Percentiles rank a stretch among this genome's conserved stretches.
These are phyloP conservation scores for Petroica traversi DNA, from an alignment of 2,113 vertebrate species.

Conservation along the genomic window DNA sequence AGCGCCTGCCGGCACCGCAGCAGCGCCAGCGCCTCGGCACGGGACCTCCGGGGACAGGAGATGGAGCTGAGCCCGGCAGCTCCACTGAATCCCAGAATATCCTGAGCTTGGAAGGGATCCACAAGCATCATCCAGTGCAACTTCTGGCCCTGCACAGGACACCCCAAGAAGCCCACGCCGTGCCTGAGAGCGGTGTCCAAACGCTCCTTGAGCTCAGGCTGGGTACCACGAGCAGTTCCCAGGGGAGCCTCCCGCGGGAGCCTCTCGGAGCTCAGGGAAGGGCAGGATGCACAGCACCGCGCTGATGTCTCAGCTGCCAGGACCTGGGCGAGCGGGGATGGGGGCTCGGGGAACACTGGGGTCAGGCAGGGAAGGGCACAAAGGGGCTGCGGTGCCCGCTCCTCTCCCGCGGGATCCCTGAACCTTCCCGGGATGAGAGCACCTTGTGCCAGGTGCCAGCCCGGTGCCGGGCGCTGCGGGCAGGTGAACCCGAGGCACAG, in stretches of 20 bases:
- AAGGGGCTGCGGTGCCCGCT: neutral
- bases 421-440: accelerated
- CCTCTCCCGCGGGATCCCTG: neutral
- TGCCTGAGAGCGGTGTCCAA: neutral
- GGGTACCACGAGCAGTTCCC: neutral
- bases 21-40: neutral
- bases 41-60: neutral
- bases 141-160: neutral
- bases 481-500: neutral
- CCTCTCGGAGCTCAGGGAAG: neutral
- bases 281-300: neutral
- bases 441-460: accelerated
- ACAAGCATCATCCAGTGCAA: neutral
- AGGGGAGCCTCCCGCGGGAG: neutral
- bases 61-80: neutral
- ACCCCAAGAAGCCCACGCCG: neutral
- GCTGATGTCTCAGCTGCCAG: accelerated
- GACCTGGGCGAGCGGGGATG: accelerated
- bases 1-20: accelerated
- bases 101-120: neutral
- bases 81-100: neutral
- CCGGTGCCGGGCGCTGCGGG: accelerated
- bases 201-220: accelerated
- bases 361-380: accelerated
- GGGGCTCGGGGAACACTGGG: neutral